These are phyloP conservation scores for Enteromius thamalakanensis DNA, from an alignment of 2,797 vertebrate genomes.

Conservation along the genomic window DNA sequence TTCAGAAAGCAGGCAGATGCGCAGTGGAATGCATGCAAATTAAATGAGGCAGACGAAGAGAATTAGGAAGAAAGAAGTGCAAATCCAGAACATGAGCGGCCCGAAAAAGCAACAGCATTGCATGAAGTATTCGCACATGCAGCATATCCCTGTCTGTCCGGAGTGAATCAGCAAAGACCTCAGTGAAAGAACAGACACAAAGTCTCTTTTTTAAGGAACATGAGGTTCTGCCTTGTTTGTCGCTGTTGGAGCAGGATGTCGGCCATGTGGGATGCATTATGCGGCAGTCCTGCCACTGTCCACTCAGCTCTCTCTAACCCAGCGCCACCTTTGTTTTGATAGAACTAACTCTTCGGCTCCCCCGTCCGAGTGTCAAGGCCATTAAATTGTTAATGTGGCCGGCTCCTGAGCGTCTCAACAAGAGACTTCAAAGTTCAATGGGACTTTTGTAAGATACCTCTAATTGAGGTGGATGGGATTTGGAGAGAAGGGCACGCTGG, in stretches of 20 bases:
- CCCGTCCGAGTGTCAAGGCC: constrained; percentile 33
- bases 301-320: constrained; percentile 44
- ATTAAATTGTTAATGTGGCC: constrained; percentile 29
- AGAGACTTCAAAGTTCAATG: constrained; percentile 23
- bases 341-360: constrained; percentile 39
- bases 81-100: constrained; percentile 37
- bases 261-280: constrained; percentile 64
- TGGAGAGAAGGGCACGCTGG: constrained; percentile 37
- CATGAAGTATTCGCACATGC: constrained; percentile 40
- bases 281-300: constrained; percentile 57
- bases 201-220: constrained; percentile 30
- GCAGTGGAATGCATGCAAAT: constrained; percentile 28
- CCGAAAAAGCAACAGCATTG: constrained; percentile 29
- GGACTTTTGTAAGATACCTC: constrained; percentile 45
- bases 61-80: constrained; percentile 29
- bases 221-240: constrained; percentile 42
- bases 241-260: constrained; percentile 52
- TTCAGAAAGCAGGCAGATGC: constrained; percentile 25
- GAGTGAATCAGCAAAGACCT: constrained; percentile 40
- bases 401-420: constrained; percentile 16
- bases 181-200: constrained; percentile 25
- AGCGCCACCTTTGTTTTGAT: constrained; percentile 50
- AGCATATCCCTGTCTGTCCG: constrained; percentile 26
- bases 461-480: constrained; percentile 54
- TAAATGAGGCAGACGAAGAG: constrained; percentile 44